Percentiles rank a stretch among this genome's conserved stretches.
Evolutionary conservation across 1,140 invertebrate species (phyloP).

Genomic region (Cherax quadricarinatus): DNA sequence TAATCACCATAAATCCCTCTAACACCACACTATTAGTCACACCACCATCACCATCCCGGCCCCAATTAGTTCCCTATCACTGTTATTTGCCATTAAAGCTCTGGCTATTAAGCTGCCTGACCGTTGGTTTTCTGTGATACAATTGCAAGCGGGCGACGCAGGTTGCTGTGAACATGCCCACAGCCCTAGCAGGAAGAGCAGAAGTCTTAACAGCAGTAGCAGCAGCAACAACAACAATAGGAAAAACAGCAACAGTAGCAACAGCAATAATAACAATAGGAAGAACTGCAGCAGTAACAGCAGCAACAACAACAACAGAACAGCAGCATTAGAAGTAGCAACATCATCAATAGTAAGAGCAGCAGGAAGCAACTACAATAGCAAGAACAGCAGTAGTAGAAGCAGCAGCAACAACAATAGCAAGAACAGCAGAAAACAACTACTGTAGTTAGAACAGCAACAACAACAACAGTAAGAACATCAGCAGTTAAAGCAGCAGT

Average conservation of each 20-base stretch:
- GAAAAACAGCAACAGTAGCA: too few relatives aligned
- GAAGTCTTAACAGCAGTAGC: not conserved
- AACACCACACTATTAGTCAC: constrained; percentile 26
- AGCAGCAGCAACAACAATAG: not conserved
- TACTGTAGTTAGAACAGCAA: too few relatives aligned
- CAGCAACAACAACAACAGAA: too few relatives aligned
- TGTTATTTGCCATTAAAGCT: constrained; percentile 33
- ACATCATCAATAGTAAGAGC: not conserved
- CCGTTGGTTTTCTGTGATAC: not conserved
- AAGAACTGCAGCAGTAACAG: too few relatives aligned
- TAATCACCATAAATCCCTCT: constrained; percentile 28
- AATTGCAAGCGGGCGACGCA: not conserved
- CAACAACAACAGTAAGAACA: too few relatives aligned
- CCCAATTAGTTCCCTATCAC: constrained; percentile 32
- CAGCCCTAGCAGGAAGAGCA: not conserved
- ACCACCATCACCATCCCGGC: constrained; percentile 28
- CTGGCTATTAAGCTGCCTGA: not conserved
- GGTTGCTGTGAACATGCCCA: too few relatives aligned
- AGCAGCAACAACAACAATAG: too few relatives aligned
- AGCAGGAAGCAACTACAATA: too few relatives aligned
- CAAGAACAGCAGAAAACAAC: too few relatives aligned
- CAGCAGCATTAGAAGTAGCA: too few relatives aligned
- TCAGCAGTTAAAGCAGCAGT: too few relatives aligned
- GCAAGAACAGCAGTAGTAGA: not conserved
- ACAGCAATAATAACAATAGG: too few relatives aligned